Evolutionary conservation across 2,888 invertebrate genomes (phyloP).

Genomic region (Ophion slaviceki): DNA sequence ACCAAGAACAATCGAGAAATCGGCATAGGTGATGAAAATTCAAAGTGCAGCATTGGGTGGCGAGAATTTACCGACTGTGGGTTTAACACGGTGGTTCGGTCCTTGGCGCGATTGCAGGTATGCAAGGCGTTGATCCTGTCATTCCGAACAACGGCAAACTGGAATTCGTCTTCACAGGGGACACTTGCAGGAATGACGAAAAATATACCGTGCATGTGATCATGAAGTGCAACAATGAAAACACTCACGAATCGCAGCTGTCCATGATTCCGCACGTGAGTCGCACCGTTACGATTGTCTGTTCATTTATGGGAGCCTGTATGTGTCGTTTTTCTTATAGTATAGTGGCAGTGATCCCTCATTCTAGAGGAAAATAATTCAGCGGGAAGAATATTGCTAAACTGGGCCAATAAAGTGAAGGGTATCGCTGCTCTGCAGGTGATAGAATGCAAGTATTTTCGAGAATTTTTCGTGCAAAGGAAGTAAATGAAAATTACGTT

Average conservation of each 20-base stretch:
- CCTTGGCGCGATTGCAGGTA: slow-evolving; percentile 69
- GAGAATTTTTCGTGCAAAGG: not conserved
- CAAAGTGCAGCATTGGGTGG: no score
- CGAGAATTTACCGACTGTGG: not conserved
- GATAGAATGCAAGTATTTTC: not conserved
- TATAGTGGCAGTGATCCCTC: not conserved
- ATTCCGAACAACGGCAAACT: slow-evolving; percentile 63
- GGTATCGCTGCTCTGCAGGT: no score
- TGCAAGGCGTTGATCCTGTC: slow-evolving; percentile 67
- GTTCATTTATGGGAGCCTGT: not conserved
- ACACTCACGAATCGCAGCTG: slow-evolving; percentile 67
- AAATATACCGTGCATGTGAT: slow-evolving; percentile 73
- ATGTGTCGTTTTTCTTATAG: not conserved
- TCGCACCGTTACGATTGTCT: not conserved
- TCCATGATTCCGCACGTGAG: not conserved
- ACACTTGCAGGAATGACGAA: slow-evolving; percentile 67
- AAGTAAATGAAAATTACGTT: no score
- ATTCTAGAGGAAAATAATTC: not conserved
- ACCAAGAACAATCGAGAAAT: slow-evolving; percentile 69
- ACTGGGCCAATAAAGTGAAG: not conserved
- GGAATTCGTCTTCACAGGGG: slow-evolving; percentile 74
- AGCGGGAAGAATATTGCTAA: not conserved
- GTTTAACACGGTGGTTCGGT: not conserved
- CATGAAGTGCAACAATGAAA: slow-evolving; percentile 76
- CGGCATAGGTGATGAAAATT: slow-evolving; percentile 73